A percentile compares a stretch with the other conserved stretches of the same genome.
Conservation (phyloP, 1,140 invertebrate species). For the Bombyx mori region DNA sequence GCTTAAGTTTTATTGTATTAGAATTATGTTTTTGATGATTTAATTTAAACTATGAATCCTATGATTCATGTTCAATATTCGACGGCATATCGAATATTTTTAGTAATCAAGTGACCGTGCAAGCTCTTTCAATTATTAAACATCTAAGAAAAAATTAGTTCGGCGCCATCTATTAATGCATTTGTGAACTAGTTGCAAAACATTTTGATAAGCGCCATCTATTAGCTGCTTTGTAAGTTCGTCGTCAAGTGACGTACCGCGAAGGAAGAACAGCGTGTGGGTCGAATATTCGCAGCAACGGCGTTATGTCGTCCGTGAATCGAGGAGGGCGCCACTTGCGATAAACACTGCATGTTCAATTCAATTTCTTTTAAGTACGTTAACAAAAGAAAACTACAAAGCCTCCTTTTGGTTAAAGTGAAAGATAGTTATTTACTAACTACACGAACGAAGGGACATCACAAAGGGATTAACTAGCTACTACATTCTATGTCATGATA, state of each 20-base stretch:
- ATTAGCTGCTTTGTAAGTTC: conserved; percentile 30
- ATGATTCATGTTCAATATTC: too few relatives aligned
- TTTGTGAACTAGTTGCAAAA: conserved; percentile 35
- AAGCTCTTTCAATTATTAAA: too few relatives aligned
- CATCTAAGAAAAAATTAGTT: neutral
- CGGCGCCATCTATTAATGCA: conserved; percentile 42
- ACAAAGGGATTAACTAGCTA: conserved; percentile 26
- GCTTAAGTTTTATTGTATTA: too few relatives aligned
- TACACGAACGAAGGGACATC: neutral
- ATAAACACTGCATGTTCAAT: conserved; percentile 72
- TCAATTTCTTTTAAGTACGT: conserved; percentile 28
- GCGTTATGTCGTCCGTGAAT: conserved; percentile 82
- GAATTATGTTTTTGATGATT: too few relatives aligned
- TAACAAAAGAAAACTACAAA: neutral
- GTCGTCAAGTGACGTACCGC: conserved; percentile 66
- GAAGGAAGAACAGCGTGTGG: conserved; percentile 68
- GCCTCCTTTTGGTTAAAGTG: neutral
- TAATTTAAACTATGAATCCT: too few relatives aligned
- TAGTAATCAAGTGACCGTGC: too few relatives aligned
- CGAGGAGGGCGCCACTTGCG: conserved; percentile 79
- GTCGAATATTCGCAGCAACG: conserved; percentile 81
- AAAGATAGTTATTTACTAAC: neutral
- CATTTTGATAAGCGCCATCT: conserved; percentile 55
- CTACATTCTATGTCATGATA: conserved; percentile 24
- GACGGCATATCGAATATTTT: too few relatives aligned